These are phyloP conservation scores for Myotis pilosus DNA, from an alignment of 2,797 vertebrate genomes.

Conservation along the genomic window DNA sequence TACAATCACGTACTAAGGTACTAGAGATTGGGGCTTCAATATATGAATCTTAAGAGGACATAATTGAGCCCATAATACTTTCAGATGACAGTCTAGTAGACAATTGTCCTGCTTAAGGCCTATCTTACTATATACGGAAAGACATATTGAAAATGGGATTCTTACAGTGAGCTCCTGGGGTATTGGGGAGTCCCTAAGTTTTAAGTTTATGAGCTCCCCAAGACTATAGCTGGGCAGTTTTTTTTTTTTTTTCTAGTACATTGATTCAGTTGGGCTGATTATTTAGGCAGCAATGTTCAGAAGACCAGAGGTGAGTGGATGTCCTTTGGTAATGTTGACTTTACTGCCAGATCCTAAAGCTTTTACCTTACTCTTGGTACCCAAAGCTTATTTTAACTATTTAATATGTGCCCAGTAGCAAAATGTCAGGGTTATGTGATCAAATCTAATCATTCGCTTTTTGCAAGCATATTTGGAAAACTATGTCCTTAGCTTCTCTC, in stretches of 20 bases:
- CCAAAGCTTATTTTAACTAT: neutral
- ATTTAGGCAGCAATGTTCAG: neutral
- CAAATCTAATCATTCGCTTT: neutral
- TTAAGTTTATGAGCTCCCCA: neutral
- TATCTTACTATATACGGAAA: neutral
- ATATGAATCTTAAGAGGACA: neutral
- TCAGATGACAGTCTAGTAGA: neutral
- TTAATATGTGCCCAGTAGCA: neutral
- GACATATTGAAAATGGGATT: neutral
- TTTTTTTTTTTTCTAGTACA: neutral
- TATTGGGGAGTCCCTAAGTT: neutral
- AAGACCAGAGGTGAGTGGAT: neutral
- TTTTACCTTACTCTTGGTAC: neutral
- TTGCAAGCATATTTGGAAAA: neutral
- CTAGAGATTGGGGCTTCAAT: too few relatives aligned
- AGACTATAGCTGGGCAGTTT: neutral
- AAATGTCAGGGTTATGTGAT: neutral
- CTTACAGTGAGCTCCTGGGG: neutral
- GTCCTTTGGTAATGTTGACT: neutral
- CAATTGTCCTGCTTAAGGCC: neutral
- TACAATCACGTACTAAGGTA: neutral
- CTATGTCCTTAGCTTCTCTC: neutral
- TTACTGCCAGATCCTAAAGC: neutral
- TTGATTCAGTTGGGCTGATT: neutral
- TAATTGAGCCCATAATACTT: neutral